A percentile compares a stretch with the other conserved stretches of the same genome.
Conservation (phyloP, 2,797 vertebrate species). For the Scyliorhinus canicula region DNA sequence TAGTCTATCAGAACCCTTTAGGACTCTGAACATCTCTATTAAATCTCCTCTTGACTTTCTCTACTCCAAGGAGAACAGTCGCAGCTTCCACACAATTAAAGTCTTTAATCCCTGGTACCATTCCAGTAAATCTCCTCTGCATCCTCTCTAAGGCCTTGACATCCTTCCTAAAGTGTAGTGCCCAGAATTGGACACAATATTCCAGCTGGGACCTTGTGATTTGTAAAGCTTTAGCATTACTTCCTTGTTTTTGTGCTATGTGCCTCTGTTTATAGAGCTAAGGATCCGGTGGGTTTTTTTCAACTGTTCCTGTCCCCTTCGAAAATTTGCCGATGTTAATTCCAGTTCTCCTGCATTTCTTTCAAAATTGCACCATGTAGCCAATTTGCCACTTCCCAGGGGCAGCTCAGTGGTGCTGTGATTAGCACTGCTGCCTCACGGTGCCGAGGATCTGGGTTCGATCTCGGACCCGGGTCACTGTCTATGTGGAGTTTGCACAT, state of each 20-base stretch:
- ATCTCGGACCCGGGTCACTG: too few relatives aligned
- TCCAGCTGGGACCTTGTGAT: not conserved
- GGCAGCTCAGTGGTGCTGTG: too few relatives aligned
- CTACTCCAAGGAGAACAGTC: not conserved
- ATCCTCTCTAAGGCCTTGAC: not conserved
- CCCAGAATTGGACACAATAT: not conserved
- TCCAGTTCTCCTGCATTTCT: not conserved
- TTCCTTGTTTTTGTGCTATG: not conserved
- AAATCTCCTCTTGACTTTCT: too few relatives aligned
- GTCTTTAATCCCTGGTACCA: not conserved
- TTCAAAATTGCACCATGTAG: not conserved
- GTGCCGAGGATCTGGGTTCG: too few relatives aligned
- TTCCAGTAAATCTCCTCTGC: not conserved
- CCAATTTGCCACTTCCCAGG: not conserved
- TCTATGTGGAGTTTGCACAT: too few relatives aligned
- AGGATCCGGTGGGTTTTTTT: not conserved
- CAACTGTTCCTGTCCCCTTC: not conserved
- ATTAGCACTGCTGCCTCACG: too few relatives aligned
- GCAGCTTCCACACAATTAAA: not conserved
- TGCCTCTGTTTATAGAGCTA: not conserved
- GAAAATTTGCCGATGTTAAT: not conserved
- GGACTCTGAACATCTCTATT: not conserved
- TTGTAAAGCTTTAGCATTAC: not conserved
- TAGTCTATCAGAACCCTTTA: not conserved
- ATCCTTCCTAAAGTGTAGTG: not conserved